Evolutionary conservation across 2,888 invertebrate species (phyloP).

Genomic region (Argynnis bischoffii): DNA sequence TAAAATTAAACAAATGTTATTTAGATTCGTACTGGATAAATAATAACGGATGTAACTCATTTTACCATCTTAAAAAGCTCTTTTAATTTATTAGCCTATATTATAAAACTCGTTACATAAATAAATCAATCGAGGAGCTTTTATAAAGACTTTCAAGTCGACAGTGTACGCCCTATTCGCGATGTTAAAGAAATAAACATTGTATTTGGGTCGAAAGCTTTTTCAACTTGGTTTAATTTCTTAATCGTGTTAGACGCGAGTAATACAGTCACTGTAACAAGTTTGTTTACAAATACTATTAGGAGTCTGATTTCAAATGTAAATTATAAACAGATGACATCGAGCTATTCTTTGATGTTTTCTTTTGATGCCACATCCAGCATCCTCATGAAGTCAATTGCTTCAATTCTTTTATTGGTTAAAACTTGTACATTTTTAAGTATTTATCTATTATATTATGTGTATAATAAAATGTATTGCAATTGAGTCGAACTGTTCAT

Average conservation of each 20-base stretch:
- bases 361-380: background rate
- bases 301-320: background rate
- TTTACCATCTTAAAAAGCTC: background rate
- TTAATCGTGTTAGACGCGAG: constrained; percentile 8
- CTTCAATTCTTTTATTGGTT: too few species aligned
- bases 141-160: background rate
- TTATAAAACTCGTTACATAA: background rate
- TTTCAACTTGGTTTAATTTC: constrained; percentile 7
- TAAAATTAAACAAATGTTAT: too few species aligned
- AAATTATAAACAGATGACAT: background rate
- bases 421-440: too few species aligned
- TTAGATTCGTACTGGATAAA: too few species aligned
- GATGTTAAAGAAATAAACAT: background rate
- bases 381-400: too few species aligned
- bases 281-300: constrained; percentile 1
- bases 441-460: too few species aligned
- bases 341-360: background rate
- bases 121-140: constrained; percentile 6
- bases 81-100: background rate
- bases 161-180: background rate
- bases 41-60: too few species aligned
- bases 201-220: background rate
- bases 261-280: constrained; percentile 1
- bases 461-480: too few species aligned
- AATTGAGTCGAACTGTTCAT: too few species aligned